Base-by-base conservation (phyloP, 2,113 vertebrate species). In the Xiphophorus hellerii region DNA sequence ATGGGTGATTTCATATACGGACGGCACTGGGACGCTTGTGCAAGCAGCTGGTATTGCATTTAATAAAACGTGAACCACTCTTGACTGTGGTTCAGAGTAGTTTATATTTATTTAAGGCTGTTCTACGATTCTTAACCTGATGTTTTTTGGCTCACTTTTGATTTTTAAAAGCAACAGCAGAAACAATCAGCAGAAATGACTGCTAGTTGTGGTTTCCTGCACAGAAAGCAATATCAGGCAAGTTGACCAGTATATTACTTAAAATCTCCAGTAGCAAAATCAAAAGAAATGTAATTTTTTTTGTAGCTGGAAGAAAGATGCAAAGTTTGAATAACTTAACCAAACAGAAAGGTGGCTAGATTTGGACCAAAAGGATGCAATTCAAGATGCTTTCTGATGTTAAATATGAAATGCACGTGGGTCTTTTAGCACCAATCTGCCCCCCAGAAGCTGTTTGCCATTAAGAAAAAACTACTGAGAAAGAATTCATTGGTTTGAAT, bases 401-500 rank as follows among this genome's bases (percentile, higher is more conserved):
- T 58, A n/a, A n/a, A n/a, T 25, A 25, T 10, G 17, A 25, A n/a
- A 58, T n/a, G 22, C 7, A 3, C 2, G 20, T 6, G 7, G 8
- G 51, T 10, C 22, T n/a, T n/a, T 17, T 62, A 62, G 64, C 9
- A 64, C 15, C 72, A 76, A 60, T 30, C 27, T 35, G 87, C 84
- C 82, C 68, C 61, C 66, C 70, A 30, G 69, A 54, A 65, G 67
- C 73, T 71, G 35, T 67, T 33, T n/a, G 1, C 67, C 77, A 77
- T 78, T 76, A 75, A 71, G 71, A 84, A 87, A 63, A 6, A 48
- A 80, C 83, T 85, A 84, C 83, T 76, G 77, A 84, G 63, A 66
- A 58, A 74, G 79, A 78, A 88, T 78, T 82, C 87, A 86, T 78
- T 67, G 72, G 76, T 44, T 79, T 82, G 62, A 84, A 88, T 86